Evolutionary conservation across 2,797 vertebrate genomes (phyloP).

Genomic region (Sebastes reedi): DNA sequence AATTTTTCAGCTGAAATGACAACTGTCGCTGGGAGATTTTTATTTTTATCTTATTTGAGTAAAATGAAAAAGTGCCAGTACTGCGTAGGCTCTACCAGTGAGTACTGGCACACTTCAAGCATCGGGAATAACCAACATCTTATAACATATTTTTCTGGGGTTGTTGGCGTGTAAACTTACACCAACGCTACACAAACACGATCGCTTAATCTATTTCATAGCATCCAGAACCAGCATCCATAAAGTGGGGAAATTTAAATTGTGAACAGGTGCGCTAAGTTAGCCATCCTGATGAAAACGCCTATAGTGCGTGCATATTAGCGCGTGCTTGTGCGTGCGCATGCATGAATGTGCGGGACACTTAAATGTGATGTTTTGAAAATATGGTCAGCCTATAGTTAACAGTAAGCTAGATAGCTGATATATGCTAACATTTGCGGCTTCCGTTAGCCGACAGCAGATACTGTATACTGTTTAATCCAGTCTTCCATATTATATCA

Average conservation of each 20-base stretch:
- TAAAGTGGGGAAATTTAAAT: not conserved
- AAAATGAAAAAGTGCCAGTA: not conserved
- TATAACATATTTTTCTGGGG: not conserved
- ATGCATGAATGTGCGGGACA: no score
- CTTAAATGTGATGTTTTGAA: no score
- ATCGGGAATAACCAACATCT: accelerated
- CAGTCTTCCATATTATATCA: not conserved
- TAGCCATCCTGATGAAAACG: no score
- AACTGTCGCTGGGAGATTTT: not conserved
- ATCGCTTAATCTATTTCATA: not conserved
- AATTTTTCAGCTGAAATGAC: not conserved
- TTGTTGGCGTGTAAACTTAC: not conserved
- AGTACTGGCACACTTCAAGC: not conserved
- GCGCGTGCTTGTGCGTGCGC: no score
- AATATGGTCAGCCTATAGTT: not conserved
- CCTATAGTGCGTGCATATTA: no score
- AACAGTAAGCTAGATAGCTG: not conserved
- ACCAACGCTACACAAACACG: not conserved
- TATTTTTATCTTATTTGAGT: not conserved
- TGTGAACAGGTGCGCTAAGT: not conserved
- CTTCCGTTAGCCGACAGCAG: not conserved
- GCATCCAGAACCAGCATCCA: not conserved
- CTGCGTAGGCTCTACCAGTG: not conserved
- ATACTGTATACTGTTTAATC: not conserved
- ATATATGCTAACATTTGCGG: not conserved